A percentile compares a stretch with the other conserved stretches of the same genome.
Conservation (phyloP, 2,888 invertebrate species). For the Entomobrya proxima region DNA sequence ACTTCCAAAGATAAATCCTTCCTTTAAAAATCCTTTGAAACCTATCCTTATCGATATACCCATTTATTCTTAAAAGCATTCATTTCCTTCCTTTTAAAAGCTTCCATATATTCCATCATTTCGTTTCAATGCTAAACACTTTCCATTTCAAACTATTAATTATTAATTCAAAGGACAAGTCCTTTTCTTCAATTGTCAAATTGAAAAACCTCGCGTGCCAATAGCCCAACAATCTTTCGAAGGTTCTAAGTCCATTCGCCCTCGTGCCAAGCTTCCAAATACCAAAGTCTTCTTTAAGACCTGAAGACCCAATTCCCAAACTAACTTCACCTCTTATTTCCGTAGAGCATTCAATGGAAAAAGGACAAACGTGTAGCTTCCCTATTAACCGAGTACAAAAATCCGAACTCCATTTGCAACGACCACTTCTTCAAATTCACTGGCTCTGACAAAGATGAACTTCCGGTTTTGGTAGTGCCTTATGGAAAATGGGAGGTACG, state of each 20-base stretch:
- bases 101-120: too few species aligned
- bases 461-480: slow-evolving; percentile 64
- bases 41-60: too few species aligned
- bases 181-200: too few species aligned
- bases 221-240: too few species aligned
- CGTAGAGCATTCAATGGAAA: slow-evolving; percentile 59
- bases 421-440: slow-evolving; percentile 62
- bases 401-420: slow-evolving; percentile 52
- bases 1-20: too few species aligned
- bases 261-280: too few species aligned
- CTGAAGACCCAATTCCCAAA: too few species aligned
- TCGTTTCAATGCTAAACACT: neutral
- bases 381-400: slow-evolving; percentile 56
- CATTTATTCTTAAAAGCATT: neutral
- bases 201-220: too few species aligned
- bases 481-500: slow-evolving; percentile 68
- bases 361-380: slow-evolving; percentile 40
- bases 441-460: slow-evolving; percentile 59
- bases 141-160: neutral
- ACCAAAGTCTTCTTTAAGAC: too few species aligned
- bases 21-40: too few species aligned
- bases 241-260: too few species aligned
- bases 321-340: neutral
- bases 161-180: too few species aligned
- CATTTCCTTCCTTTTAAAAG: neutral